Evolutionary conservation across 2,888 invertebrate species (phyloP).

Genomic region (Dexiosoma caninum): DNA sequence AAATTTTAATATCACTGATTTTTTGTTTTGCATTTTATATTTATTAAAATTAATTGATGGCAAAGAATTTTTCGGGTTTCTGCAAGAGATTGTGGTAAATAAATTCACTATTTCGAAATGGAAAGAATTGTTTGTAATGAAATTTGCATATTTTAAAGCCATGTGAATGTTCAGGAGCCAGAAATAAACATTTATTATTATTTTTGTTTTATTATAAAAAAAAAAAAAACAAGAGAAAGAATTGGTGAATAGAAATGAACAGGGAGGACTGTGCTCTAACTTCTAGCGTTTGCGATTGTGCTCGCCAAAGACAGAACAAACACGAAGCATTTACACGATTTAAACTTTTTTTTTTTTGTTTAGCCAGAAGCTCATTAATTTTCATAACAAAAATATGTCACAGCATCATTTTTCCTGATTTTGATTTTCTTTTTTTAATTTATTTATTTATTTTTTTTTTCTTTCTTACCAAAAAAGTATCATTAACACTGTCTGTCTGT

Average conservation of each 20-base stretch:
- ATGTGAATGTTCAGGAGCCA: conserved; percentile 14
- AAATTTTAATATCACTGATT: too few relatives aligned
- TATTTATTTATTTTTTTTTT: too few relatives aligned
- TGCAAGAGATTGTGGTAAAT: conserved; percentile 14
- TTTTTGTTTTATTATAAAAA: conserved; percentile 1
- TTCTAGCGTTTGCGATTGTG: not conserved
- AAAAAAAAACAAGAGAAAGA: conserved; percentile 6
- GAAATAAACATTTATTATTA: conserved; percentile 49
- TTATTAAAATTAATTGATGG: conserved; percentile 47
- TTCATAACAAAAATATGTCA: conserved; percentile 62
- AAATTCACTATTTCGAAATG: conserved; percentile 7
- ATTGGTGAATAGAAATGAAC: not conserved
- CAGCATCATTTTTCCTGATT: conserved; percentile 58
- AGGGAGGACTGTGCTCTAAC: conserved; percentile 21
- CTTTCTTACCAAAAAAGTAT: conserved; percentile 45
- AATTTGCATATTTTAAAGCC: conserved; percentile 44
- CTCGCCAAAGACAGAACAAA: conserved; percentile 15
- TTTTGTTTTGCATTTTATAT: not conserved
- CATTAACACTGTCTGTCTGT: conserved; percentile 42
- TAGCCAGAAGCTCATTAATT: conserved; percentile 57
- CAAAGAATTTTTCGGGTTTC: not conserved
- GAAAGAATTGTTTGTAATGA: not conserved
- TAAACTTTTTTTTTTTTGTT: conserved; percentile 20
- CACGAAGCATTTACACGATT: conserved; percentile 18
- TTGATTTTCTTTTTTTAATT: not conserved